Percentiles rank a stretch among this genome's conserved stretches.
Evolutionary conservation across 2,888 invertebrate species (phyloP).

Genomic region (Phorcus lineatus): DNA sequence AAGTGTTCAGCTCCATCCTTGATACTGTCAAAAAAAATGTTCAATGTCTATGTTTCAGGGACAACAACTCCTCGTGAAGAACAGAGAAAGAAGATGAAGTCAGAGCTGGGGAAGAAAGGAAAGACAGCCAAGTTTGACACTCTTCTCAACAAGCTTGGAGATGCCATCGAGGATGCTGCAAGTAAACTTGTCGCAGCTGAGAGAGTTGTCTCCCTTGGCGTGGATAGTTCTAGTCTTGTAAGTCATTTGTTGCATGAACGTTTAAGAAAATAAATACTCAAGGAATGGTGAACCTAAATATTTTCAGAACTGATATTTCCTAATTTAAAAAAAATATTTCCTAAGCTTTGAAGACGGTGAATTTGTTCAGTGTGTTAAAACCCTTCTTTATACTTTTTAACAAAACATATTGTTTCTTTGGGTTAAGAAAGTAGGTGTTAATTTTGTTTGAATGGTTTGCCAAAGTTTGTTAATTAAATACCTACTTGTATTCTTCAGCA

Average conservation of each 20-base stretch:
- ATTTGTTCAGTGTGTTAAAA: too few relatives aligned
- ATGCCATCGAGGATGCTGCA: slow-evolving; percentile 81
- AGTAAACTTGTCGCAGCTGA: slow-evolving; percentile 91
- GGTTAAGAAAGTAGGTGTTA: too few relatives aligned
- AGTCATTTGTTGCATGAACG: background rate
- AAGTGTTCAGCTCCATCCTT: too few relatives aligned
- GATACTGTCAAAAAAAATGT: too few relatives aligned
- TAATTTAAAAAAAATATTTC: too few relatives aligned
- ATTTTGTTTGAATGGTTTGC: too few relatives aligned
- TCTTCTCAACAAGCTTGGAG: slow-evolving; percentile 62
- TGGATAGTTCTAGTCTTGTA: background rate
- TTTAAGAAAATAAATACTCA: background rate
- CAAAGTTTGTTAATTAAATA: background rate
- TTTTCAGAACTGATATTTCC: too few relatives aligned
- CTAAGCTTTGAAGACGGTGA: too few relatives aligned
- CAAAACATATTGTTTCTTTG: too few relatives aligned
- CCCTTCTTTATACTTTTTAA: too few relatives aligned
- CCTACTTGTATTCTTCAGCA: slow-evolving; percentile 35
- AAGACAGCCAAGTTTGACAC: slow-evolving; percentile 51
- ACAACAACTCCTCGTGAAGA: slow-evolving; percentile 37
- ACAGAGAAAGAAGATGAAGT: slow-evolving; percentile 44
- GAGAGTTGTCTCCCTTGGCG: slow-evolving; percentile 78
- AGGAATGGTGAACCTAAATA: too few relatives aligned
- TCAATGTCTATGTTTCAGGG: too few relatives aligned
- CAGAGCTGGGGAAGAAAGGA: slow-evolving; percentile 44